Evolutionary conservation across 2,113 vertebrate genomes (phyloP).

Genomic region (Triplophysa tibetana): DNA sequence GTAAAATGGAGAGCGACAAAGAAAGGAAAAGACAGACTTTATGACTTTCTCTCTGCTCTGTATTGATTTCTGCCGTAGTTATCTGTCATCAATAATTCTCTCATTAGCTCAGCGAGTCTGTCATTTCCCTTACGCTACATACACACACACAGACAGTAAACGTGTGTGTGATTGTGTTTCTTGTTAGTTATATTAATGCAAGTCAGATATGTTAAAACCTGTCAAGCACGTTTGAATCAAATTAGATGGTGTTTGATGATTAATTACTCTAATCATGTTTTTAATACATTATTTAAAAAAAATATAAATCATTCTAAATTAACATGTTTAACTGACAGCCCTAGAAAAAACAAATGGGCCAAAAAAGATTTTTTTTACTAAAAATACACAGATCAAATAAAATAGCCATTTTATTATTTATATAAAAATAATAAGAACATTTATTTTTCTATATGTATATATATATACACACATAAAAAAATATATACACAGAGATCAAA

Average conservation of each 20-base stretch:
- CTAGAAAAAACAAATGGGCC: neutral
- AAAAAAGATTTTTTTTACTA: neutral
- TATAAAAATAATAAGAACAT: too few relatives aligned
- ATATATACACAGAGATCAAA: too few relatives aligned
- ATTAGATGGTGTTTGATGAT: too few relatives aligned
- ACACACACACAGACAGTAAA: neutral
- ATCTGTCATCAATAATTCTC: constrained; percentile 45
- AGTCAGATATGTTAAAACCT: too few relatives aligned
- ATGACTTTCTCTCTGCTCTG: constrained; percentile 54
- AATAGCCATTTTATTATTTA: too few relatives aligned
- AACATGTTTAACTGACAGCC: too few relatives aligned
- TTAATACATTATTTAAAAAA: too few relatives aligned
- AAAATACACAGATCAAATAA: neutral
- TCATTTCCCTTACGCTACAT: constrained; percentile 28
- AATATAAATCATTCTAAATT: too few relatives aligned
- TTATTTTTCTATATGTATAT: too few relatives aligned
- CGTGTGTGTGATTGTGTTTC: neutral
- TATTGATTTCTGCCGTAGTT: constrained; percentile 37
- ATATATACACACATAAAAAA: too few relatives aligned
- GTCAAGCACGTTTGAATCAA: too few relatives aligned
- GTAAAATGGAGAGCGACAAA: neutral
- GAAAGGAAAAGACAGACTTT: constrained; percentile 35
- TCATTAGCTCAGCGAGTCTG: constrained; percentile 34
- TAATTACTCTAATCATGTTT: too few relatives aligned
- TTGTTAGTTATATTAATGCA: neutral